phyloP scores from a whole-genome alignment of 2,797 vertebrate species.

The Pelochelys cantorii region DNA sequence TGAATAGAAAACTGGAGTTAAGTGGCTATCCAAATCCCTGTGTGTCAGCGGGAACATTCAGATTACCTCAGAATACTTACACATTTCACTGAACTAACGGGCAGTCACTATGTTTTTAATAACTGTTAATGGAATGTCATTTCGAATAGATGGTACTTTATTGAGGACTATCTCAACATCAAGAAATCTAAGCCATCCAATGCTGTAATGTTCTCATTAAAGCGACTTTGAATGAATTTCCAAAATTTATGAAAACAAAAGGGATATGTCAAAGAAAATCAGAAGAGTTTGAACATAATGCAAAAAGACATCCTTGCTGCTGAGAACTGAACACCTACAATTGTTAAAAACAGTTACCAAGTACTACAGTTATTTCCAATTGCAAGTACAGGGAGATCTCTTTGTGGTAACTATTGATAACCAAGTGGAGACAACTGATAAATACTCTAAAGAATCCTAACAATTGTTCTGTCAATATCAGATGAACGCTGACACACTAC shows the following conservation, averaged over 20 bases:
- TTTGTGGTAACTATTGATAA: background rate
- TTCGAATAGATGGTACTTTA: background rate
- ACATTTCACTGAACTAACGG: background rate
- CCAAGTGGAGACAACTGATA: background rate
- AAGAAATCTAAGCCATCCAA: background rate
- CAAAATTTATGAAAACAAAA: background rate
- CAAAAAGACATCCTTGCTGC: background rate
- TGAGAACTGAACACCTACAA: background rate
- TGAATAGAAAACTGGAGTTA: background rate
- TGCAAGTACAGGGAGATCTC: background rate
- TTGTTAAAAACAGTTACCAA: background rate
- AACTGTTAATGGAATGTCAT: background rate
- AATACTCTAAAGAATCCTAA: background rate
- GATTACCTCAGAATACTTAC: background rate
- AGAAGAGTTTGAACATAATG: background rate
- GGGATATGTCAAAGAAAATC: slow-evolving; percentile 1
- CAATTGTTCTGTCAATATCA: background rate
- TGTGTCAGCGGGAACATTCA: background rate
- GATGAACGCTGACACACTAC: background rate
- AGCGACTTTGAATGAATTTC: background rate
- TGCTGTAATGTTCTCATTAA: background rate
- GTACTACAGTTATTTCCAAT: background rate
- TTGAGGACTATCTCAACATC: background rate
- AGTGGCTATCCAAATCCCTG: background rate
- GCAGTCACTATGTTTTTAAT: background rate